A percentile compares a stretch with the other conserved stretches of the same genome.
phyloP scores from a whole-genome alignment of 2,888 invertebrate genomes.

The Microplitis deprimator region DNA sequence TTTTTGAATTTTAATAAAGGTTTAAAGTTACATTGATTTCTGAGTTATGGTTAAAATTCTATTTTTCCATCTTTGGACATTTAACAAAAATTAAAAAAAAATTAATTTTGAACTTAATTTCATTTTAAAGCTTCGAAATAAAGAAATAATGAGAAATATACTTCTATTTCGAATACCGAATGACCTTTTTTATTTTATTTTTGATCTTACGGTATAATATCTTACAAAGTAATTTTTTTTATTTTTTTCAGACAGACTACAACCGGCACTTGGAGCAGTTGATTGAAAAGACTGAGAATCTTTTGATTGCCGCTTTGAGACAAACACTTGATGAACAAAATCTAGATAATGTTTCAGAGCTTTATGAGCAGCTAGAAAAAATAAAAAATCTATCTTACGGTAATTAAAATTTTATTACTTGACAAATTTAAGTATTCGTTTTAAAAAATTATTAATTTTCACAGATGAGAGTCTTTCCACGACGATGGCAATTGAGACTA shows the following conservation, averaged over 20 bases:
- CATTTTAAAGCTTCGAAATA: too few relatives aligned
- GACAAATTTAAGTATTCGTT: not conserved
- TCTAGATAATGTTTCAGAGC: slow-evolving; percentile 55
- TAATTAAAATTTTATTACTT: slow-evolving; percentile 46
- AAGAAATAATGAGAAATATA: too few relatives aligned
- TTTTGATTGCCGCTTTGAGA: slow-evolving; percentile 74
- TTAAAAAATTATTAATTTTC: not conserved
- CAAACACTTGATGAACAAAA: slow-evolving; percentile 57
- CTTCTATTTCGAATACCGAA: too few relatives aligned
- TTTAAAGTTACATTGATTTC: too few relatives aligned
- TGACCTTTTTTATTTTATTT: not conserved
- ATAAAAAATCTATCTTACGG: slow-evolving; percentile 60
- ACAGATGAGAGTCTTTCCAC: slow-evolving; percentile 54
- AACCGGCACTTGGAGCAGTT: slow-evolving; percentile 83
- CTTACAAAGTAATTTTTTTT: slow-evolving; percentile 24
- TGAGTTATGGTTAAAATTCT: too few relatives aligned
- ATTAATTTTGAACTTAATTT: too few relatives aligned
- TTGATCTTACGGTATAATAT: not conserved
- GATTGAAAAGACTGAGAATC: slow-evolving; percentile 74
- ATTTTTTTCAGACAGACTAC: slow-evolving; percentile 75
- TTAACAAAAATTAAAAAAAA: too few relatives aligned
- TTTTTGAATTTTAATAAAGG: too few relatives aligned
- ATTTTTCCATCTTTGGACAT: too few relatives aligned
- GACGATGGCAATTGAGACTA: slow-evolving; percentile 71
- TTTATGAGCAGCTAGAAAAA: slow-evolving; percentile 60